Percentiles rank a stretch among this genome's conserved stretches.
Evolutionary conservation across 2,797 vertebrate genomes (phyloP).

Genomic region (Gymnopithys bicolor): DNA sequence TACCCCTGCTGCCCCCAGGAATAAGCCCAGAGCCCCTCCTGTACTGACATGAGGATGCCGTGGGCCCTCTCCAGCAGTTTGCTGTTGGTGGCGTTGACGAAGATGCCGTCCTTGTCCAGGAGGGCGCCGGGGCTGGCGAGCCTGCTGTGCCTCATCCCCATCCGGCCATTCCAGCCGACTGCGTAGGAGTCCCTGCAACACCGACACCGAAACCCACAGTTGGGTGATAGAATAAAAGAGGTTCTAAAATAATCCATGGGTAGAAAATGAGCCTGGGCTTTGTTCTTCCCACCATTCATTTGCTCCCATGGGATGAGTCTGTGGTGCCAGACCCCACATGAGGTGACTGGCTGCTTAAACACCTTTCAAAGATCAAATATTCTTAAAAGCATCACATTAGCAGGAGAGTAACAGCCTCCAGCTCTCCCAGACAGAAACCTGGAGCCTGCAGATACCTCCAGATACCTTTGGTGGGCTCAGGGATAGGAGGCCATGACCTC

Average conservation of each 20-base stretch:
- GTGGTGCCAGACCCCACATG: neutral
- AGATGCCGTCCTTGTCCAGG: conserved; percentile 92
- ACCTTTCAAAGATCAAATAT: neutral
- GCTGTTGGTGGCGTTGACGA: conserved; percentile 90
- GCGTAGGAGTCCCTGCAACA: conserved; percentile 77
- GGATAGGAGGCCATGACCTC: neutral
- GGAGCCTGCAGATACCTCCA: neutral
- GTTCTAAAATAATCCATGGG: neutral
- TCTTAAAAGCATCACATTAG: neutral
- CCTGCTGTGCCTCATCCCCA: conserved; percentile 79
- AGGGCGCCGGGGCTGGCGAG: conserved; percentile 76
- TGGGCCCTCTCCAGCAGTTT: conserved; percentile 96
- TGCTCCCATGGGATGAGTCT: rapidly evolving
- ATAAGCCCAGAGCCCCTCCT: neutral
- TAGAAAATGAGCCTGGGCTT: neutral
- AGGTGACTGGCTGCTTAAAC: neutral
- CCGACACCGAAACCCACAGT: neutral
- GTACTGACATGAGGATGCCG: conserved; percentile 96
- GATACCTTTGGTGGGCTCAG: neutral
- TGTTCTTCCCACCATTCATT: neutral
- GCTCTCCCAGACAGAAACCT: neutral
- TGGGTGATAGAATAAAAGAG: neutral
- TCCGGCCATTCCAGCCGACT: conserved; percentile 84
- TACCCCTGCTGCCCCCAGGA: neutral
- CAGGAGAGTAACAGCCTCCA: neutral